Evolutionary conservation across 1,140 invertebrate species (phyloP).

Genomic region (Danaus plexippus): DNA sequence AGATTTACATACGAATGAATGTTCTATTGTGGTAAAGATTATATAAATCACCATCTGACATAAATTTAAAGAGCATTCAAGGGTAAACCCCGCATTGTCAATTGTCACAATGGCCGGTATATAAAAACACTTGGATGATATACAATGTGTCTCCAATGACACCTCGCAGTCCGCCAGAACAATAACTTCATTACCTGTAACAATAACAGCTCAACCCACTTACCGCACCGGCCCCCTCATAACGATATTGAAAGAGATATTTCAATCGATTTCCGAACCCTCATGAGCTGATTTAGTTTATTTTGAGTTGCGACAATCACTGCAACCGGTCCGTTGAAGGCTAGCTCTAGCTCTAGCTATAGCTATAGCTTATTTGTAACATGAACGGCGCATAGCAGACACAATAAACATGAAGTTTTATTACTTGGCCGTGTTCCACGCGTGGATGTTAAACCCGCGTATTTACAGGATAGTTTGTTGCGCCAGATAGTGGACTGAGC

Average conservation of each 20-base stretch:
- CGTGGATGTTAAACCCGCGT: conserved; percentile 55
- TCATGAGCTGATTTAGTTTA: conserved; percentile 21
- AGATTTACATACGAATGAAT: conserved; percentile 1
- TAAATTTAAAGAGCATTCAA: background rate
- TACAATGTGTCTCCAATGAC: conserved; percentile 51
- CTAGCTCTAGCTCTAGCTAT: conserved; percentile 28
- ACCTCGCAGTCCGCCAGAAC: conserved; percentile 37
- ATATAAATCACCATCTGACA: background rate
- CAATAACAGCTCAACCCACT: conserved; percentile 43
- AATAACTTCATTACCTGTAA: conserved; percentile 56
- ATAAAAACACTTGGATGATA: conserved; percentile 38
- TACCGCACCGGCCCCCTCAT: conserved; percentile 19
- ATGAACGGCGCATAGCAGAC: conserved; percentile 52
- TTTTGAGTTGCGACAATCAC: conserved; percentile 27
- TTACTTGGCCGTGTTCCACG: conserved; percentile 67
- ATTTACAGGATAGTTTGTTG: conserved; percentile 54
- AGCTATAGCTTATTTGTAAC: conserved; percentile 34
- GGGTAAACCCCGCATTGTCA: conserved; percentile 2
- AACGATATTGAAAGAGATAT: conserved; percentile 36
- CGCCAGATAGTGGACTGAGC: conserved; percentile 15
- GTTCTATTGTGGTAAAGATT: conserved; percentile 1
- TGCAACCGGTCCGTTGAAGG: conserved; percentile 26
- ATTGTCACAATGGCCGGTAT: conserved; percentile 28
- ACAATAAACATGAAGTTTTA: conserved; percentile 69
- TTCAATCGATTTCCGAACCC: conserved; percentile 32